Conservation (phyloP, 2,797 vertebrate species). For the Melanotaenia nigrans region DNA sequence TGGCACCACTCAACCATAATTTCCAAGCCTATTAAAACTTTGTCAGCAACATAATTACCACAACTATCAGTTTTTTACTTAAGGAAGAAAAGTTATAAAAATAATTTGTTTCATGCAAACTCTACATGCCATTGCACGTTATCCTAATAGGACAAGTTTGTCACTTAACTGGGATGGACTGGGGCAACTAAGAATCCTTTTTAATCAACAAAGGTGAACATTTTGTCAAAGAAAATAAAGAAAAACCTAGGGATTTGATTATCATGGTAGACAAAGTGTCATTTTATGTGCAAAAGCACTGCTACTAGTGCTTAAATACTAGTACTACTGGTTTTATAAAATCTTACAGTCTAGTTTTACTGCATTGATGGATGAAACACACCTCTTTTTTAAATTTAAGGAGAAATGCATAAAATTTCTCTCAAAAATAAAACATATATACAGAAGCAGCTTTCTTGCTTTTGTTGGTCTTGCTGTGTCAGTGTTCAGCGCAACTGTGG, state of each 20-base stretch:
- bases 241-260: background rate
- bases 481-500: background rate
- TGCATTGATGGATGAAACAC: background rate
- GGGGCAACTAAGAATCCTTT: background rate
- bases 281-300: background rate
- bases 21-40: constrained; percentile 1
- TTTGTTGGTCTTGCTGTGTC: background rate
- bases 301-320: background rate
- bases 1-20: background rate
- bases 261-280: background rate
- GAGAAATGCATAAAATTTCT: background rate
- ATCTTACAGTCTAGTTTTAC: background rate
- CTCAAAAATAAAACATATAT: background rate
- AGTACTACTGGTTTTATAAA: background rate
- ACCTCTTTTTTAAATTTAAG: background rate
- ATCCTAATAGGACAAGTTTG: background rate
- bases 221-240: background rate
- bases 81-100: constrained; percentile 7
- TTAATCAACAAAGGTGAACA: background rate
- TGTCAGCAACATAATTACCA: background rate
- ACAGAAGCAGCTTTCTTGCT: background rate
- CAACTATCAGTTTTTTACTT: background rate
- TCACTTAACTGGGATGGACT: constrained; percentile 1
- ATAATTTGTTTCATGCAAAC: background rate
- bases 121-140: background rate